phyloP scores from a whole-genome alignment of 2,113 vertebrate species.

The rabbit (Oryctolagus cuniculus) region mOryCun1.1 NC_091443.1:58502501-58503000 shows the following conservation, averaged over 20 bases:
- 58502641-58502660: not conserved
- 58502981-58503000: not conserved
- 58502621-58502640: too few species aligned
- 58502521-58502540: too few species aligned
- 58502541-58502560: too few species aligned
- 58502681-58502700: not conserved
- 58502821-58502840: not conserved
- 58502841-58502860: slow-evolving; percentile 7
- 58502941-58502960: not conserved
- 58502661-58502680: not conserved
- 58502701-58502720: slow-evolving; percentile 36
- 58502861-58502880: not conserved
- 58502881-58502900: not conserved
- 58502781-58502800: not conserved
- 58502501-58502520: too few species aligned
- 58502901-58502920: slow-evolving; percentile 13
- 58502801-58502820: slow-evolving; percentile 26
- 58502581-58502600: too few species aligned
- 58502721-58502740: not conserved
- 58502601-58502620: too few species aligned
- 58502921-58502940: not conserved
- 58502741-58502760: slow-evolving; percentile 17
- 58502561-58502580: too few species aligned
- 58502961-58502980: not conserved
- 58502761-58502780: not conserved